Base-by-base conservation (phyloP, 2,888 invertebrate species). In the Chromoteleia sp. region DNA sequence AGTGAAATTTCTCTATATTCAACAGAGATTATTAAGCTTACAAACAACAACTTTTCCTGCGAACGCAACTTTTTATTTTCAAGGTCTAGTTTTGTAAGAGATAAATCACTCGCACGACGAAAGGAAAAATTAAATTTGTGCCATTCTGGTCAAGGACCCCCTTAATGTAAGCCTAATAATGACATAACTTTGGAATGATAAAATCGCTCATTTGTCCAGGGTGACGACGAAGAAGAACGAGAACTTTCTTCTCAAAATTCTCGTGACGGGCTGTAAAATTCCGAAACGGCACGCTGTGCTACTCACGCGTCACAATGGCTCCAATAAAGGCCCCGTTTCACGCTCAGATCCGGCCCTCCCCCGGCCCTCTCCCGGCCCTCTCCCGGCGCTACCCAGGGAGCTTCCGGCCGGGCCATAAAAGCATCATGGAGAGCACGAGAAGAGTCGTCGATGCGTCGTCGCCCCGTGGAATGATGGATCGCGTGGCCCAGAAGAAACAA, bases 321-420 rank as follows among this genome's bases (percentile, higher is more conserved):
- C 79, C 73, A 80, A 90, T 89, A 89, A 90, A 85, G 82, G 85
- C 56, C 76, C 86, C 85, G 87, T 88, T 90, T 90, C 87, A 86
- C 85, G 86, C 83, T 73, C 82, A 85, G 86, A 88, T 87, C 85
- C 86, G 87, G 84, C 84, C 79, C 85, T 82, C 87, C 87, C 88
- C 85, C n/a, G n/a, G n/a, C n/a, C n/a, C n/a, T n/a, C n/a, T 87
- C 85, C 86, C 87, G 84, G 84, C 79, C 85, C 81, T 87, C 87
- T 88, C 85, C 86, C 85, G 76, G 87, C 85, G 86, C 67, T 61
- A 29, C 80, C 84, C 86, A 81, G 86, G 87, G 88, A 85, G 87
- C 85, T 88, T 87, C 89, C 88, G 87, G 86, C 82, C 84, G 43
- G 54, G 68, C 83, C 84, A 83, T 89, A 88, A 89, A 89, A 86